Evolutionary conservation across 2,888 invertebrate genomes (phyloP).

Genomic region (Itoplectis maculator): DNA sequence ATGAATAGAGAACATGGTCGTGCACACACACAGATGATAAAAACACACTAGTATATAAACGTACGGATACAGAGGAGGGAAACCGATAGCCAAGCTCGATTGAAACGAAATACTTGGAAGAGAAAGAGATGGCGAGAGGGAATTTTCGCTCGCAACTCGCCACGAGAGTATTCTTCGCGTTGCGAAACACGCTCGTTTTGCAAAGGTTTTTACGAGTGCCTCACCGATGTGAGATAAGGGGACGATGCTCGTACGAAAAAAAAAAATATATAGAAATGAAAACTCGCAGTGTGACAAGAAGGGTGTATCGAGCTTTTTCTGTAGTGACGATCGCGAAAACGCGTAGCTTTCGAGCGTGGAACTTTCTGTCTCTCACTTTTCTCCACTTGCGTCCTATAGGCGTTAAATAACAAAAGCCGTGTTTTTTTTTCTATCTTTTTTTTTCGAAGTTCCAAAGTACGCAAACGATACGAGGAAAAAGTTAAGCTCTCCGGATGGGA

Average conservation of each 20-base stretch:
- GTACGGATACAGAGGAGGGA: neutral
- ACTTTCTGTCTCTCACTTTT: neutral
- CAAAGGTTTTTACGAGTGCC: conserved; percentile 20
- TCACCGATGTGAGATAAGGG: neutral
- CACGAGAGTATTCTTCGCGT: neutral
- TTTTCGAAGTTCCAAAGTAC: neutral
- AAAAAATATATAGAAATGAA: conserved; percentile 42
- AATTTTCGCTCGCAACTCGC: conserved; percentile 2
- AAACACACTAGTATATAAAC: neutral
- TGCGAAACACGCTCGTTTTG: conserved; percentile 8
- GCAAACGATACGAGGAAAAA: conserved; percentile 1
- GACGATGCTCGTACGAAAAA: conserved; percentile 8
- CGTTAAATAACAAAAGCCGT: neutral
- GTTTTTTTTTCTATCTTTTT: neutral
- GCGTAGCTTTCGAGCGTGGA: no score
- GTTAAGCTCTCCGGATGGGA: neutral
- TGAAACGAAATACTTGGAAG: conserved; percentile 19
- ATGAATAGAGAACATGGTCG: conserved; percentile 41
- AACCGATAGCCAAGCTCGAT: conserved; percentile 13
- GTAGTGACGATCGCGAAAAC: neutral
- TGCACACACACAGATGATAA: neutral
- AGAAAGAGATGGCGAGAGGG: neutral
- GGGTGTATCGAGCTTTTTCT: neutral
- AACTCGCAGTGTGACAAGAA: neutral
- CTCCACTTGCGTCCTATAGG: neutral